phyloP scores from a whole-genome alignment of 1,140 invertebrate species.

The honey bee (Apis mellifera) region DNA sequence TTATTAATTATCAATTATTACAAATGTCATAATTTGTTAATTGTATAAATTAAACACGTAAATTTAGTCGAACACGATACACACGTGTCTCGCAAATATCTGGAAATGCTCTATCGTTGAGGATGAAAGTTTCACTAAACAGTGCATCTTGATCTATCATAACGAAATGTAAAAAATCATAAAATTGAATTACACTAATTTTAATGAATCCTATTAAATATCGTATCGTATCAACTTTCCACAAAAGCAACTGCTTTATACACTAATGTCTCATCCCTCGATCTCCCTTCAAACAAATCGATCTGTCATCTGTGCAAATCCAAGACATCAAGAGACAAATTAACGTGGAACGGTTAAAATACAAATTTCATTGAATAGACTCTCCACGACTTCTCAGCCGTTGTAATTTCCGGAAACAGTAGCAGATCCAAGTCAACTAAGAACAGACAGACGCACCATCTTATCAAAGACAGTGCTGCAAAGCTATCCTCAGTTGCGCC shows the following conservation, averaged over 20 bases:
- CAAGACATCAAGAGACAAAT: too few relatives aligned
- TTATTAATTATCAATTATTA: not conserved
- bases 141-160: not conserved
- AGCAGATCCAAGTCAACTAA: not conserved
- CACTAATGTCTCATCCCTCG: too few relatives aligned
- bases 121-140: not conserved
- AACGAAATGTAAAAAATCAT: not conserved
- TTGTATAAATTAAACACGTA: not conserved
- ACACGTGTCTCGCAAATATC: not conserved
- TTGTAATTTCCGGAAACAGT: conserved; percentile 29
- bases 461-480: conserved; percentile 24
- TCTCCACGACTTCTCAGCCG: not conserved
- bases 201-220: too few relatives aligned
- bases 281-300: too few relatives aligned
- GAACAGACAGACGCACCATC: conserved; percentile 16
- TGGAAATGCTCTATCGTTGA: not conserved
- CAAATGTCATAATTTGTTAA: not conserved
- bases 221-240: too few relatives aligned
- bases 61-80: too few relatives aligned
- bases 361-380: conserved; percentile 22
- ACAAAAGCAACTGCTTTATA: too few relatives aligned
- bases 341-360: too few relatives aligned
- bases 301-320: too few relatives aligned
- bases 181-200: too few relatives aligned
- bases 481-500: conserved; percentile 35